A percentile compares a stretch with the other conserved stretches of the same genome.
Conservation (phyloP, 2,797 vertebrate species). For the Gymnodraco acuticeps region DNA sequence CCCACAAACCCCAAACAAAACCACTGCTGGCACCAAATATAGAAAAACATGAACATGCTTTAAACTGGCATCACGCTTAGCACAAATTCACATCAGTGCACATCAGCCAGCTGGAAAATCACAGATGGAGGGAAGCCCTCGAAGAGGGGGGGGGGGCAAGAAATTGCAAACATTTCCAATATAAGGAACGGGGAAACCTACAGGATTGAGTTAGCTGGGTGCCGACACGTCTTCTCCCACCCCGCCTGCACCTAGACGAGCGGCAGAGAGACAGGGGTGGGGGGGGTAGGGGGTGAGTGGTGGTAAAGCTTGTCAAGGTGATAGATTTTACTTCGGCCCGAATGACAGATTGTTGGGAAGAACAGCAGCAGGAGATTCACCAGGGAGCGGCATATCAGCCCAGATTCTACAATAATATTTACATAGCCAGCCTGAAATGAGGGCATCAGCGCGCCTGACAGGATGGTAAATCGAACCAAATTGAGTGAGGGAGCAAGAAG, state of each 20-base stretch:
- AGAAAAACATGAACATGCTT: neutral
- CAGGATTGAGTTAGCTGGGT: slow-evolving; percentile 24
- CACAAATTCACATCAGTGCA: neutral
- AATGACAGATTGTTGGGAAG: slow-evolving; percentile 65
- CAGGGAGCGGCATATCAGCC: slow-evolving; percentile 66
- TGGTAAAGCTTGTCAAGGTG: slow-evolving; percentile 56
- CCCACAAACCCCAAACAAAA: neutral
- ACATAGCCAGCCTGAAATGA: slow-evolving; percentile 71
- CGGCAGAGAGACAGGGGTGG: neutral
- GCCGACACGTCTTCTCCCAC: slow-evolving; percentile 26
- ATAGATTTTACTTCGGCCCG: slow-evolving; percentile 66
- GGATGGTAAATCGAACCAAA: slow-evolving; percentile 68
- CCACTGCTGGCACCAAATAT: neutral
- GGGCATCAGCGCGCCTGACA: slow-evolving; percentile 63
- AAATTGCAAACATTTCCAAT: neutral
- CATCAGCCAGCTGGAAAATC: neutral
- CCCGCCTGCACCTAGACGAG: slow-evolving; percentile 8
- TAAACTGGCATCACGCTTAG: neutral
- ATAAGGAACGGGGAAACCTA: slow-evolving; percentile 14
- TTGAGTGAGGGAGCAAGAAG: slow-evolving; percentile 28
- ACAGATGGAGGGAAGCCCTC: slow-evolving; percentile 18
- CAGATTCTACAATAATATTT: slow-evolving; percentile 78
- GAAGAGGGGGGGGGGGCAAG: too few relatives aligned
- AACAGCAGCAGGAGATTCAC: slow-evolving; percentile 59
- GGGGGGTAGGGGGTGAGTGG: slow-evolving; percentile 1